Conservation (phyloP, 2,797 vertebrate genomes). For the Gymnoscopelus braueri region DNA sequence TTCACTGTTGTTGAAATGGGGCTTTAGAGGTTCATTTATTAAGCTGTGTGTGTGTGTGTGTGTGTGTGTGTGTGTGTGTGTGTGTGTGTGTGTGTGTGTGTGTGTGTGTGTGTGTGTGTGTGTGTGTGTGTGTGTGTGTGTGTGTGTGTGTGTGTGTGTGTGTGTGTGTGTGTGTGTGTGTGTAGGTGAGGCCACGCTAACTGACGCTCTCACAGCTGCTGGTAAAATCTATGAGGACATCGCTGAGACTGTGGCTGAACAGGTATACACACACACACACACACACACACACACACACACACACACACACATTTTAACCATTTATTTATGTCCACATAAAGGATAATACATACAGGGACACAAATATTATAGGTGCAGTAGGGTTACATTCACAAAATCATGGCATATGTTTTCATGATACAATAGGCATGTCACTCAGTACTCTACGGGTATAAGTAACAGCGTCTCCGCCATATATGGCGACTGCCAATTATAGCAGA, state of each 20-base stretch:
- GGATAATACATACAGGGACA: too few relatives aligned
- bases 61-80: constrained; percentile 1
- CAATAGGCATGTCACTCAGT: too few relatives aligned
- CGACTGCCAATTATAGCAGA: too few relatives aligned
- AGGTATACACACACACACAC: constrained; percentile 75
- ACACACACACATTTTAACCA: too few relatives aligned
- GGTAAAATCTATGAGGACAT: constrained; percentile 93
- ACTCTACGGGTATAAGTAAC: too few relatives aligned
- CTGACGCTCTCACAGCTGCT: constrained; percentile 88
- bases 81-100: constrained; percentile 1
- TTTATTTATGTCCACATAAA: too few relatives aligned
- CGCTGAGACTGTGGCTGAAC: constrained; percentile 86
- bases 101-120: not conserved
- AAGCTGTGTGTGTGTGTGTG: not conserved
- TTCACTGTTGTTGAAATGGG: too few relatives aligned
- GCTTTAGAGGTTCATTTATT: too few relatives aligned
- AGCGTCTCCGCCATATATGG: too few relatives aligned
- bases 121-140: constrained; percentile 10
- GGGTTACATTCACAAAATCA: too few relatives aligned
- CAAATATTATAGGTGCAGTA: too few relatives aligned
- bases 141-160: constrained; percentile 12
- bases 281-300: constrained; percentile 1
- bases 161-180: constrained; percentile 1
- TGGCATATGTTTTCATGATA: too few relatives aligned
- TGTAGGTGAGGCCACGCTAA: constrained; percentile 89